A percentile compares a stretch with the other conserved stretches of the same genome.
phyloP scores from a whole-genome alignment of 2,113 vertebrate species.

The Helogale parvula region DNA sequence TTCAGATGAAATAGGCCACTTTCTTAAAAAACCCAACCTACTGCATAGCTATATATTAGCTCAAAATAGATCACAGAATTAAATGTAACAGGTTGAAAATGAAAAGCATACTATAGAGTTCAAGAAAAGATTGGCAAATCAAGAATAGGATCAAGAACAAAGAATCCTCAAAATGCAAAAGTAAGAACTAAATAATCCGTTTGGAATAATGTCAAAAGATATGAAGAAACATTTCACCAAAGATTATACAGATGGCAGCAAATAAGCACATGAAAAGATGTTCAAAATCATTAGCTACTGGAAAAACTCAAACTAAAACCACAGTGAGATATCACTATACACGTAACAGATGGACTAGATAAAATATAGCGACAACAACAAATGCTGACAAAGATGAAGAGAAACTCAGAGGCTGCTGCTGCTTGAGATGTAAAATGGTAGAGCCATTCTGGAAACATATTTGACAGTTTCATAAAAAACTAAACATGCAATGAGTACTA shows the following conservation, averaged over 20 bases:
- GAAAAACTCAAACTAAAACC: neutral
- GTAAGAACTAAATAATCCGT: neutral
- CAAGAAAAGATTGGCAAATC: neutral
- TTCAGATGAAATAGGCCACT: neutral
- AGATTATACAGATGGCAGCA: neutral
- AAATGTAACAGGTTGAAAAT: neutral
- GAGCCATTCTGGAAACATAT: neutral
- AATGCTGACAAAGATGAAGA: neutral
- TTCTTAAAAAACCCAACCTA: neutral
- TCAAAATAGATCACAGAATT: neutral
- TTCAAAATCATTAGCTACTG: neutral
- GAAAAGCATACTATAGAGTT: neutral
- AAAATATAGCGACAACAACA: neutral
- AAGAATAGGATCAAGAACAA: neutral
- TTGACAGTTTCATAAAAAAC: neutral
- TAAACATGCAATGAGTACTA: neutral
- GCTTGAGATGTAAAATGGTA: neutral
- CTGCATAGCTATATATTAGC: neutral
- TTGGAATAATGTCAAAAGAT: neutral
- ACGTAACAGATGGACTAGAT: neutral
- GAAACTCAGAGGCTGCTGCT: neutral
- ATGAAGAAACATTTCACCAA: neutral
- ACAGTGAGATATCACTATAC: neutral
- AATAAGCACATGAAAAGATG: neutral
- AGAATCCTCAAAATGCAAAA: neutral